Evolutionary conservation across 2,888 invertebrate genomes (phyloP).

Genomic region (Temnothorax rugatulus): DNA sequence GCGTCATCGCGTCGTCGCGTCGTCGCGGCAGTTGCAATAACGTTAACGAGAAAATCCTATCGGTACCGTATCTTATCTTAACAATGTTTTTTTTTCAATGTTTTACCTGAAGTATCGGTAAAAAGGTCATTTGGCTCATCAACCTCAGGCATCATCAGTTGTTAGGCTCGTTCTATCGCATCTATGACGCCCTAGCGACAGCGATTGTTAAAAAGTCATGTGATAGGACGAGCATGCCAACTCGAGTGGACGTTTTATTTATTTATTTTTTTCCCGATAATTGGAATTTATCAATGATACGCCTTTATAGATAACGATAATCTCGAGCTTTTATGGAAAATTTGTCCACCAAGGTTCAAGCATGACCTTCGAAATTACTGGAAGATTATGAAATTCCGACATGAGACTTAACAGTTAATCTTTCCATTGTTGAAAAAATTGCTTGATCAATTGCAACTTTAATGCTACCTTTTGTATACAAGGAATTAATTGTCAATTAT

Average conservation of each 20-base stretch:
- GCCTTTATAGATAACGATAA: background rate
- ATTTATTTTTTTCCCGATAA: background rate
- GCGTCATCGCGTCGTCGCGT: background rate
- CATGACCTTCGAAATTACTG: background rate
- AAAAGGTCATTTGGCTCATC: background rate
- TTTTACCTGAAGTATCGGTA: background rate
- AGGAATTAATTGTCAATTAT: background rate
- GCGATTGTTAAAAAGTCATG: background rate
- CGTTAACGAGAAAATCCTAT: background rate
- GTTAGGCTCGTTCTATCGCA: background rate
- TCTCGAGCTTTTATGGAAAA: background rate
- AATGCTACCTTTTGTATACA: background rate
- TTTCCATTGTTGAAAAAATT: background rate
- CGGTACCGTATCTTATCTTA: constrained; percentile 7
- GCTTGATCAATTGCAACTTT: background rate
- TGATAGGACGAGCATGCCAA: background rate
- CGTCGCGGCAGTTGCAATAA: background rate
- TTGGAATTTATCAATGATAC: background rate
- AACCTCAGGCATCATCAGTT: background rate
- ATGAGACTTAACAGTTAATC: background rate
- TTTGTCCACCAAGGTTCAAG: background rate
- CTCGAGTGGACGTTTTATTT: background rate
- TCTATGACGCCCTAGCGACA: background rate
- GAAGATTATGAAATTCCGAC: background rate
- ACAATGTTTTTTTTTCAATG: background rate